Percentiles rank a stretch among this genome's conserved stretches.
Conservation (phyloP, 1,140 invertebrate genomes). For the Sitodiplosis mosellana region DNA sequence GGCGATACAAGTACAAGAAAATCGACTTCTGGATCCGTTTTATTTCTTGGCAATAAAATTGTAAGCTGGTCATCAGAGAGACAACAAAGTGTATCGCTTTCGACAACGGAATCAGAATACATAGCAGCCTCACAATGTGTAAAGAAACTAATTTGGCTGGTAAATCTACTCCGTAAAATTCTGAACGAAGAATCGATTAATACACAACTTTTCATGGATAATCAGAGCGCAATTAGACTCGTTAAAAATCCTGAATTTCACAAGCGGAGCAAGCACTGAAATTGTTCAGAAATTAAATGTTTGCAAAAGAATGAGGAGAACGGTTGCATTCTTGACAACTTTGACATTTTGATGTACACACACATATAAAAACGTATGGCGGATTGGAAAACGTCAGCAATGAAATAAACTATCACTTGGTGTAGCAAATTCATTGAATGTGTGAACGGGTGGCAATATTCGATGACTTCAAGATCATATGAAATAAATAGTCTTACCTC, state of each 20-base stretch:
- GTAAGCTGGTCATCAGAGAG: constrained; percentile 20
- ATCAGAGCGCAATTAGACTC: constrained; percentile 6
- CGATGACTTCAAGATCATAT: too few species aligned
- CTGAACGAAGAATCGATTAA: not conserved
- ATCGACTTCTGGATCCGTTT: constrained; percentile 16
- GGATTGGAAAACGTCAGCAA: too few species aligned
- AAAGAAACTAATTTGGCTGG: constrained; percentile 17
- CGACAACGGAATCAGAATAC: constrained; percentile 27
- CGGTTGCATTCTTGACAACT: too few species aligned
- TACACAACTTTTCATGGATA: constrained; percentile 5
- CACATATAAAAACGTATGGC: too few species aligned
- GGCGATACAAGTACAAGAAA: constrained; percentile 13
- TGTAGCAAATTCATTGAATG: too few species aligned
- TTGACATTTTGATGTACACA: too few species aligned
- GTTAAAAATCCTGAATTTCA: constrained; percentile 19
- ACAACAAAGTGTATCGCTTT: constrained; percentile 17
- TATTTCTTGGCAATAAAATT: constrained; percentile 11
- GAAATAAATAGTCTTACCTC: too few species aligned
- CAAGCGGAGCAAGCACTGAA: constrained; percentile 22
- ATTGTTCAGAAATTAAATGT: too few species aligned
- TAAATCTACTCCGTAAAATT: constrained; percentile 12
- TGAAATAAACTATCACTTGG: too few species aligned
- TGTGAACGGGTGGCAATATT: too few species aligned
- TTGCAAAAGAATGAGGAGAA: too few species aligned
- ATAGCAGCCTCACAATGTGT: constrained; percentile 13